Evolutionary conservation across 1,140 invertebrate species (phyloP), one percentile per base, ranked within the genome.

Genomic region (Batillaria attramentaria): DNA sequence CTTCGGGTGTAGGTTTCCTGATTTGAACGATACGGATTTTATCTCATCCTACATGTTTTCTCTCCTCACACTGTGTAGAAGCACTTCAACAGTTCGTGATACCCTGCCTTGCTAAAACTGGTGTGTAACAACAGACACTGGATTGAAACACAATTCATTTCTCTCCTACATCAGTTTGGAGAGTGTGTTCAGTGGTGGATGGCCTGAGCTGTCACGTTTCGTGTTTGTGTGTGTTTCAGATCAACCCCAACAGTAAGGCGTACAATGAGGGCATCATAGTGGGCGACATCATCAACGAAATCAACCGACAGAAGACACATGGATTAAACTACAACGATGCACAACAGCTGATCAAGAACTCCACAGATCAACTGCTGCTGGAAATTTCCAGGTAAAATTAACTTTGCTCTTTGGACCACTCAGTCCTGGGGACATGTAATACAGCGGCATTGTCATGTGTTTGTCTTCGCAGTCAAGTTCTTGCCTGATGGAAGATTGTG

Each of bases 231-330:
- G 39, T 81, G 24, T 83, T 87, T 57, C 84, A 90, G 89, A 88
- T 90, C 16, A 90, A 90, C 80, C 88, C 89, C 16, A 89, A 89
- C 83, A 90, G 89, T 72, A 90, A 90, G 77, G 89, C 89, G 16
- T 89, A 86, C 78, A 86, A 85, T 78, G 87, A 90, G 79, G 89
- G 89, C 24, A 76, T 90, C 8, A 78, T 88, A 72, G 88, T 89
- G 31, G 87, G 88, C 16, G 89, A 90, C 79, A 75, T 84, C 60
- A 74, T 90, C 2, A 79, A 85, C 13, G 69, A 80, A 41, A 87
- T 90, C 68, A 90, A 90, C 79, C 86, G 88, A 33, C 86, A 87
- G 72, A 83, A 70, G 39, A 86, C 84, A 28, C 79, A 84, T n/a
- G 87, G 86, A 79, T 79, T 90, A 69, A 84, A 85, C 79, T 87